phyloP scores from a whole-genome alignment of 1,140 invertebrate genomes.

The Saccostrea glomerata region DNA sequence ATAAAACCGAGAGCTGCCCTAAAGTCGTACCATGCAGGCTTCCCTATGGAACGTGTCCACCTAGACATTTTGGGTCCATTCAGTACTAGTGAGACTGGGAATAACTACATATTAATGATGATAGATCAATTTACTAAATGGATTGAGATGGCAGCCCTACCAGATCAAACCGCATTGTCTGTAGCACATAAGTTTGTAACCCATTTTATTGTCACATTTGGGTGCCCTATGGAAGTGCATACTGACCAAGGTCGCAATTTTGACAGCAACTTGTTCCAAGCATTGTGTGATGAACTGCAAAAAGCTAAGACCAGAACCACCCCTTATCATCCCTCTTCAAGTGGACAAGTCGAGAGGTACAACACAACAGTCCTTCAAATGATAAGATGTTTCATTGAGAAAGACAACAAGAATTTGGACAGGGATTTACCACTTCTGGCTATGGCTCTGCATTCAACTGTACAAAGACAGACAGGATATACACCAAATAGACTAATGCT shows the following conservation, averaged over 20 bases:
- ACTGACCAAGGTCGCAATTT: constrained; percentile 48
- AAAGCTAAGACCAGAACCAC: constrained; percentile 57
- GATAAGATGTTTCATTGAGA: constrained; percentile 42
- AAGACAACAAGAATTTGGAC: constrained; percentile 47
- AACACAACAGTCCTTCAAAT: constrained; percentile 39
- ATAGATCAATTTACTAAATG: constrained; percentile 52
- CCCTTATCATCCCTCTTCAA: constrained; percentile 53
- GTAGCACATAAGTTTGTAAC: constrained; percentile 18
- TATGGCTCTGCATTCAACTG: constrained; percentile 35
- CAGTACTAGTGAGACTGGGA: background rate
- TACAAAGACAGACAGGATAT: constrained; percentile 51
- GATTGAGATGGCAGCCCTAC: constrained; percentile 37
- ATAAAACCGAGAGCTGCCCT: constrained; percentile 3
- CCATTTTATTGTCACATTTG: constrained; percentile 23
- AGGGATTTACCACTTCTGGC: constrained; percentile 34
- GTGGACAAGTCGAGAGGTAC: constrained; percentile 58
- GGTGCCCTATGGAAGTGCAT: constrained; percentile 26
- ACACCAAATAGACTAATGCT: constrained; percentile 57
- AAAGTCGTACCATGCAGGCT: constrained; percentile 24
- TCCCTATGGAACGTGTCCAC: constrained; percentile 25
- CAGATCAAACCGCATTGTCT: constrained; percentile 45
- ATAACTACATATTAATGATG: constrained; percentile 50
- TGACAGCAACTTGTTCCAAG: constrained; percentile 30
- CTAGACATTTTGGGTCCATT: constrained; percentile 43
- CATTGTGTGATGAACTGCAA: constrained; percentile 41